A percentile compares a stretch with the other conserved stretches of the same genome.
Evolutionary conservation across 2,888 invertebrate species (phyloP).

Genomic region (Eristalis pertinax): DNA sequence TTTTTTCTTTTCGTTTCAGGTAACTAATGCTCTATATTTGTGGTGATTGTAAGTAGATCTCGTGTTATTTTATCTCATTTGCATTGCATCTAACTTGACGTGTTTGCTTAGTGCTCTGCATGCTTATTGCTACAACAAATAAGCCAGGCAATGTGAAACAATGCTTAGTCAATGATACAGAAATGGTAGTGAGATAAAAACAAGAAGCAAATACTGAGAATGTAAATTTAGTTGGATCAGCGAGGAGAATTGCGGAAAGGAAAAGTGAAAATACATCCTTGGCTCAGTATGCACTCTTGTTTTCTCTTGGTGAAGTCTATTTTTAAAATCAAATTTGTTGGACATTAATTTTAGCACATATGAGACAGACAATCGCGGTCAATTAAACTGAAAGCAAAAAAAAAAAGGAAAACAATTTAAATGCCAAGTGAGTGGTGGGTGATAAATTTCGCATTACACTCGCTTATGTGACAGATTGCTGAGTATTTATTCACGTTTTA

Average conservation of each 20-base stretch:
- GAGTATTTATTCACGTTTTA: background rate
- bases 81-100: too few species aligned
- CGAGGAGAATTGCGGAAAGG: background rate
- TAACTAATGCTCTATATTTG: conserved; percentile 24
- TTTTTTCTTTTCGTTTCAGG: conserved; percentile 43
- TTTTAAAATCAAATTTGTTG: conserved; percentile 39
- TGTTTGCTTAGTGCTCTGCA: too few species aligned
- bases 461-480: background rate
- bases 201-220: background rate
- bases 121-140: too few species aligned
- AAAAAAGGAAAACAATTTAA: background rate
- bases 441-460: conserved; percentile 6
- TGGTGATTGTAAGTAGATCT: conserved; percentile 19
- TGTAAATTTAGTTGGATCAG: background rate
- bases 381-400: conserved; percentile 22
- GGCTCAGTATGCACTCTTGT: conserved; percentile 50
- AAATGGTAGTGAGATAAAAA: background rate
- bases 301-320: conserved; percentile 13
- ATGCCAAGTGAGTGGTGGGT: conserved; percentile 25
- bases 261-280: conserved; percentile 38
- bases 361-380: conserved; percentile 10
- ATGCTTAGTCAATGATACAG: background rate
- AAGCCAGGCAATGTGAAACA: background rate
- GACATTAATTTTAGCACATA: conserved; percentile 22
- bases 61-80: conserved; percentile 13